Conservation (phyloP, 2,113 vertebrate genomes). For the Oncorhynchus mykiss region DNA sequence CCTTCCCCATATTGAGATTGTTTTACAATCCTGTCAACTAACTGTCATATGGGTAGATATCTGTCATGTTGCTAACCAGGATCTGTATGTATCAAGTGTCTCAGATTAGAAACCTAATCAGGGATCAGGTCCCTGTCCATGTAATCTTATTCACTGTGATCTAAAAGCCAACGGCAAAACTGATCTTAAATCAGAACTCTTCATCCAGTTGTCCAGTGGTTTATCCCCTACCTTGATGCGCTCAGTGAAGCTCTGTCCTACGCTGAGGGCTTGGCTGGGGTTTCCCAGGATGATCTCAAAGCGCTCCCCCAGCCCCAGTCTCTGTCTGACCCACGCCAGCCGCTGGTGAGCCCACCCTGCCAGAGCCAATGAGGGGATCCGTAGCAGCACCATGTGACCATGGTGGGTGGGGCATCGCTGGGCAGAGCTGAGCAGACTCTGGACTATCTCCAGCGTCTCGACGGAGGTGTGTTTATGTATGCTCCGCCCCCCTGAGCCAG, state of each 20-base stretch:
- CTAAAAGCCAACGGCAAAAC: too few relatives aligned
- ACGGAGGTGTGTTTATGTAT: conserved; percentile 95
- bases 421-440: conserved; percentile 84
- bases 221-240: conserved; percentile 83
- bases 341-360: conserved; percentile 88
- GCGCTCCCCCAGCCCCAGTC: conserved; percentile 85
- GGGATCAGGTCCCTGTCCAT: too few relatives aligned
- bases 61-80: too few relatives aligned
- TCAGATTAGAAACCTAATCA: too few relatives aligned
- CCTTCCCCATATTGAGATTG: too few relatives aligned
- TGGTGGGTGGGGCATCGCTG: conserved; percentile 85
- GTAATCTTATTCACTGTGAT: too few relatives aligned
- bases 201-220: too few relatives aligned
- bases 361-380: conserved; percentile 88
- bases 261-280: conserved; percentile 78
- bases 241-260: conserved; percentile 87
- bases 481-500: conserved; percentile 61
- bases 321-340: conserved; percentile 84
- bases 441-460: conserved; percentile 93
- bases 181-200: too few relatives aligned
- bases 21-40: too few relatives aligned
- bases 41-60: too few relatives aligned
- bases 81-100: too few relatives aligned
- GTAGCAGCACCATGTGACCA: conserved; percentile 94
- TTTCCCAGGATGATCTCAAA: conserved; percentile 94